phyloP scores from a whole-genome alignment of 2,113 vertebrate genomes.

The Lagopus leucura region DNA sequence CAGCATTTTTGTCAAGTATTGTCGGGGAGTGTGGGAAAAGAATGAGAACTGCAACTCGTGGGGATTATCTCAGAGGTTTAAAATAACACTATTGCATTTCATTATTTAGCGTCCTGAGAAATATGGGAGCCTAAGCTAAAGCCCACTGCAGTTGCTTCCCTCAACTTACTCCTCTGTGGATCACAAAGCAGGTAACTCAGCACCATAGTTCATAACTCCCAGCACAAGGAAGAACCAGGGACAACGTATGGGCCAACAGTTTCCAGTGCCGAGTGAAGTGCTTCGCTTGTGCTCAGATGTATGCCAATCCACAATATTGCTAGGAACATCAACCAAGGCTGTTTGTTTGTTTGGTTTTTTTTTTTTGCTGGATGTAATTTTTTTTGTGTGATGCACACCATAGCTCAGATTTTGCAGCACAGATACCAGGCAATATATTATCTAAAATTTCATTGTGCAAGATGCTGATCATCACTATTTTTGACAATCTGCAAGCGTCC shows the following conservation, averaged over 20 bases:
- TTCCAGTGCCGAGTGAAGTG: background rate
- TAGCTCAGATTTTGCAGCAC: background rate
- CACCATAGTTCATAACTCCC: background rate
- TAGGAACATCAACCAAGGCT: background rate
- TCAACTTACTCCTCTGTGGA: background rate
- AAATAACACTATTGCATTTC: constrained; percentile 2
- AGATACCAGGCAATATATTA: background rate
- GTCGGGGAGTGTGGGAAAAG: background rate
- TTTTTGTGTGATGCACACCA: accelerated
- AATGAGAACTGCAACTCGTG: background rate
- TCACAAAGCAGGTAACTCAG: background rate
- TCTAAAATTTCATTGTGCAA: background rate
- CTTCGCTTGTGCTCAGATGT: background rate
- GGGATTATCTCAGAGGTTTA: constrained; percentile 24
- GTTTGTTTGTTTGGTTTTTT: background rate
- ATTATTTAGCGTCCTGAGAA: background rate
- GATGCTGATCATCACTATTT: background rate
- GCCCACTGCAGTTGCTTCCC: background rate
- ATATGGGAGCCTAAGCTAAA: background rate
- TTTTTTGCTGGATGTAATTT: background rate
- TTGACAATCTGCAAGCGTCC: background rate
- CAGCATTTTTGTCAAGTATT: constrained; percentile 1
- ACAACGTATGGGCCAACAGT: background rate
- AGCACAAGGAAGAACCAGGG: background rate
- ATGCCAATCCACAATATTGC: background rate